Conservation (phyloP, 2,113 vertebrate genomes). For the Oriolus oriolus region DNA sequence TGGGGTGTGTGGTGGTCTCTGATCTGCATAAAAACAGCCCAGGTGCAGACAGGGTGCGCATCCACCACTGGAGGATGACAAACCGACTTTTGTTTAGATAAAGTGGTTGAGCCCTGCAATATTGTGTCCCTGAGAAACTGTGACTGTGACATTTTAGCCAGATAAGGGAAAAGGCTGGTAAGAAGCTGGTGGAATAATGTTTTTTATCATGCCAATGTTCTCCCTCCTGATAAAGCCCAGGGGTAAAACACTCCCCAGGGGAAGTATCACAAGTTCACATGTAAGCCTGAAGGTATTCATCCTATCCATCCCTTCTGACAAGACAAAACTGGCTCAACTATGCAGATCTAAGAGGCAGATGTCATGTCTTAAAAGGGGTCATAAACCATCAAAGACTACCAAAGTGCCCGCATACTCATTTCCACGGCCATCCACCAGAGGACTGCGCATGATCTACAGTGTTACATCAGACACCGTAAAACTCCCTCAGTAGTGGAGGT, state of each 20-base stretch:
- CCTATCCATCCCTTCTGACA: background rate
- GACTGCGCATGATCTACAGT: background rate
- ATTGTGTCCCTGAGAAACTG: background rate
- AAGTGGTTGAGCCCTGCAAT: background rate
- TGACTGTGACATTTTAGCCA: background rate
- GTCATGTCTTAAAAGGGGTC: background rate
- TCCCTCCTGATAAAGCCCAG: rapidly evolving
- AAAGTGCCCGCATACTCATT: rapidly evolving
- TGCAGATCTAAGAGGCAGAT: too few species aligned
- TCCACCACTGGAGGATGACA: background rate
- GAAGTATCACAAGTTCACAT: background rate
- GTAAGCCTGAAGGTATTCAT: background rate
- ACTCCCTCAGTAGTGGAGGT: background rate
- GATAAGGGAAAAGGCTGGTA: background rate
- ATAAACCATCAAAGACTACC: background rate
- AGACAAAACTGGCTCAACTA: background rate
- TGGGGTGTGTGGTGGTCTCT: background rate
- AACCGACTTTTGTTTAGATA: background rate
- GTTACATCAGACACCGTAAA: background rate
- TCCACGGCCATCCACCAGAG: background rate
- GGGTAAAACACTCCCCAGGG: rapidly evolving
- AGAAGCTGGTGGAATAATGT: background rate
- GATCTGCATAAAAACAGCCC: background rate
- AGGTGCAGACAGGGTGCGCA: background rate
- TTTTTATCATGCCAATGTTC: background rate